Evolutionary conservation across 2,797 vertebrate species (phyloP).

Genomic region (Potorous gilbertii): DNA sequence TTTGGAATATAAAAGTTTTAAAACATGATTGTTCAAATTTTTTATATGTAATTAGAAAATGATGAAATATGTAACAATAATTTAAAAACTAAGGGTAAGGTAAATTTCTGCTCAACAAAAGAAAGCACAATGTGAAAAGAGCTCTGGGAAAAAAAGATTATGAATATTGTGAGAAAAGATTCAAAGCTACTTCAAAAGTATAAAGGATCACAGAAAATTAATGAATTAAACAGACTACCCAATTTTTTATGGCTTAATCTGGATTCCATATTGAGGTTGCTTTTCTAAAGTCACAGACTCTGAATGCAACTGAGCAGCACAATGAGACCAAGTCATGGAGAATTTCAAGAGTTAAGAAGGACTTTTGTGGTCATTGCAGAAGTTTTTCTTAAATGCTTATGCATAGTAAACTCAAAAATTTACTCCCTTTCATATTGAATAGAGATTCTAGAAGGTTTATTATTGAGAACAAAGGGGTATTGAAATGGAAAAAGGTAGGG

Average conservation of each 20-base stretch:
- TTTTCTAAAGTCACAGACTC: conserved; percentile 8
- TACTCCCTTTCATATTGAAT: not conserved
- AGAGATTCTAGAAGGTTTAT: not conserved
- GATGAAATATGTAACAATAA: not conserved
- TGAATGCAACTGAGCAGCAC: not conserved
- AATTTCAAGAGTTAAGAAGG: not conserved
- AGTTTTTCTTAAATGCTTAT: not conserved
- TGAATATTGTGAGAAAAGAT: not conserved
- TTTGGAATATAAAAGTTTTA: not conserved
- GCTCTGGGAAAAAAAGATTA: not conserved
- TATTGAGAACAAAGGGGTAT: not conserved
- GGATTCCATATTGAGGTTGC: not conserved
- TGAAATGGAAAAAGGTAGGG: not conserved
- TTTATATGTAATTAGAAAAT: not conserved
- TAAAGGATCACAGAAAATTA: not conserved
- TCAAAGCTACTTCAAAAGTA: not conserved
- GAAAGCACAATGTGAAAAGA: not conserved
- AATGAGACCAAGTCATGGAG: not conserved
- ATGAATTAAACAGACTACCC: not conserved
- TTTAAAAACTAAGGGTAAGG: conserved; percentile 66
- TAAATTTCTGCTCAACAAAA: not conserved
- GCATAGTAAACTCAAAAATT: not conserved
- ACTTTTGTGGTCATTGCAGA: not conserved
- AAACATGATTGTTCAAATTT: not conserved
- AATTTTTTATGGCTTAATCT: not conserved